These are phyloP conservation scores for Thalassophryne amazonica DNA, from an alignment of 2,797 vertebrate species.

Conservation along the genomic window DNA sequence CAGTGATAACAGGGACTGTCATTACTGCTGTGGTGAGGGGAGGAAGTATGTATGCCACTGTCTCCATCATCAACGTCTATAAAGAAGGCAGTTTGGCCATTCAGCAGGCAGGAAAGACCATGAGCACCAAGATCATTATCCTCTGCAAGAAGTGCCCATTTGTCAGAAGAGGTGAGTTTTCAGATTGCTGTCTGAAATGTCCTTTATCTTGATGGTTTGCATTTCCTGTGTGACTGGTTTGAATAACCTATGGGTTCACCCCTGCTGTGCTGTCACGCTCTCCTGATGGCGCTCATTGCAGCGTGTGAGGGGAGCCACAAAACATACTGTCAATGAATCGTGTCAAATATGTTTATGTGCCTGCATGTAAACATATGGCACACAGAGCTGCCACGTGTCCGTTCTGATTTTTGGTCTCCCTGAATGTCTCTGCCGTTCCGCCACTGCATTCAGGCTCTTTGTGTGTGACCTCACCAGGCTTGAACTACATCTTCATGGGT, in stretches of 20 bases:
- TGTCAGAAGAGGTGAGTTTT: slow-evolving; percentile 90
- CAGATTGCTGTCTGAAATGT: not conserved
- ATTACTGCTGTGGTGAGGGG: slow-evolving; percentile 82
- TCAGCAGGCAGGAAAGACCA: slow-evolving; percentile 95
- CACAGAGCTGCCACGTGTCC: slow-evolving; percentile 30
- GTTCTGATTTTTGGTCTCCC: slow-evolving; percentile 66
- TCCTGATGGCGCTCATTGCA: slow-evolving; percentile 6
- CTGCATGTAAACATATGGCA: slow-evolving; percentile 54
- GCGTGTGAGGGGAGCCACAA: slow-evolving; percentile 57
- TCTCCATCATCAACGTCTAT: slow-evolving; percentile 94
- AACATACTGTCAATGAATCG: slow-evolving; percentile 57
- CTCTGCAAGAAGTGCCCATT: slow-evolving; percentile 94
- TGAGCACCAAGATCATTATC: slow-evolving; percentile 92
- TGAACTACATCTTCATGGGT: slow-evolving; percentile 98
- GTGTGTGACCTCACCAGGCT: slow-evolving; percentile 85
- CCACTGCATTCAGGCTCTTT: slow-evolving; percentile 83
- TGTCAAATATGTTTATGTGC: slow-evolving; percentile 51
- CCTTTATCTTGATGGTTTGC: no score
- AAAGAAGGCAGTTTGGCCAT: slow-evolving; percentile 93
- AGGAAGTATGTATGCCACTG: slow-evolving; percentile 87
- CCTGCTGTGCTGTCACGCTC: slow-evolving; percentile 22
- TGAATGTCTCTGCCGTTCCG: slow-evolving; percentile 81
- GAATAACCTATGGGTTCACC: slow-evolving; percentile 51
- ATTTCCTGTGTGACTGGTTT: slow-evolving; percentile 45
- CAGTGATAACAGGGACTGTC: slow-evolving; percentile 91